A percentile compares a stretch with the other conserved stretches of the same genome.
phyloP scores from a whole-genome alignment of 2,113 vertebrate species.

The Leptosomus discolor region DNA sequence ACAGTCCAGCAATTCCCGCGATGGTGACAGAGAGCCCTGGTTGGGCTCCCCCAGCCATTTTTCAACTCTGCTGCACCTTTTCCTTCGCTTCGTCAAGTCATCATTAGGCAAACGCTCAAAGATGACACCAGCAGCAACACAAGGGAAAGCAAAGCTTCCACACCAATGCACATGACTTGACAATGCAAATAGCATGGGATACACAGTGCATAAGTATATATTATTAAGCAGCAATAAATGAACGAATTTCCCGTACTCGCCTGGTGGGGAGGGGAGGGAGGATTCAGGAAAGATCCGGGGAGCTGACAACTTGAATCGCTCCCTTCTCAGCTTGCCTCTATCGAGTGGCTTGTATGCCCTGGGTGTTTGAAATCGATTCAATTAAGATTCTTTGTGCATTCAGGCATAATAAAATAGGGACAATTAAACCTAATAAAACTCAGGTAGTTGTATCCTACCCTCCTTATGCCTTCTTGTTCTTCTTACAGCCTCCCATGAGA shows the following conservation, averaged over 20 bases:
- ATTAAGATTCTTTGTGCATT: slow-evolving; percentile 12
- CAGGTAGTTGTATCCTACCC: not conserved
- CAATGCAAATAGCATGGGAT: slow-evolving; percentile 43
- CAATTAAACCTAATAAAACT: slow-evolving; percentile 17
- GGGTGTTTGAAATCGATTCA: not conserved
- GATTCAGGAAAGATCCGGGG: not conserved
- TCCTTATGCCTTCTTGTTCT: not conserved
- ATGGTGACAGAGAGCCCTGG: not conserved
- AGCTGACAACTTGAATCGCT: not conserved
- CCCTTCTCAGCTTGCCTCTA: not conserved
- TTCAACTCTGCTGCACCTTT: not conserved
- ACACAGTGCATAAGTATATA: slow-evolving; percentile 41
- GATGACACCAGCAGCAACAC: slow-evolving; percentile 13
- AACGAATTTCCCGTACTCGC: slow-evolving; percentile 43
- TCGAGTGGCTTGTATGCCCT: not conserved
- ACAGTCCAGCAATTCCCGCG: not conserved
- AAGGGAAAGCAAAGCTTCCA: slow-evolving; percentile 26
- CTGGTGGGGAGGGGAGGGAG: not conserved
- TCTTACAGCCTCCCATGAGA: not conserved
- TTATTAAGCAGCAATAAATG: slow-evolving; percentile 71
- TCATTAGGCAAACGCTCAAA: not conserved
- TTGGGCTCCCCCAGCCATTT: not conserved
- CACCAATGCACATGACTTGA: slow-evolving; percentile 37
- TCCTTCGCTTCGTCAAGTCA: not conserved
- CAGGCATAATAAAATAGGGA: not conserved